Evolutionary conservation across 2,113 vertebrate species (phyloP).

Genomic region (Trogon melanurus): DNA sequence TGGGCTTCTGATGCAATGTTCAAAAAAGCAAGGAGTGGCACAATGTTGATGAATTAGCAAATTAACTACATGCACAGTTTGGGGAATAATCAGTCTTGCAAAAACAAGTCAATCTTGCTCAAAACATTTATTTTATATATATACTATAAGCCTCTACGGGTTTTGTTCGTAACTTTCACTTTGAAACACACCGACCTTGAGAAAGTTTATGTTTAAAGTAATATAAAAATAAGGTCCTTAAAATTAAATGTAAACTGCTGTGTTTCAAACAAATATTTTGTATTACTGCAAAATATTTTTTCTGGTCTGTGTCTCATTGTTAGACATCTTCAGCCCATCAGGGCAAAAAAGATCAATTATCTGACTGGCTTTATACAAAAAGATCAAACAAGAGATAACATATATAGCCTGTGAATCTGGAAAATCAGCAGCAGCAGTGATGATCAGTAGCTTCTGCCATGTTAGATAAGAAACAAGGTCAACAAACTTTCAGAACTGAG

Average conservation of each 20-base stretch:
- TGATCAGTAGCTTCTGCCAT: not conserved
- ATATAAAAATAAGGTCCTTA: not conserved
- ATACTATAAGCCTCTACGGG: not conserved
- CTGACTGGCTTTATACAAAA: constrained; percentile 3
- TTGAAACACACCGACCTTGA: not conserved
- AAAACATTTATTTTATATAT: not conserved
- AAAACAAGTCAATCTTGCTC: not conserved
- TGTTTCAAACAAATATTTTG: constrained; percentile 22
- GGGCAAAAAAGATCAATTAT: constrained; percentile 26
- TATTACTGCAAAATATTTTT: not conserved
- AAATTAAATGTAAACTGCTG: not conserved
- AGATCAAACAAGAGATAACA: constrained; percentile 3
- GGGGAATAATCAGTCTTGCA: not conserved
- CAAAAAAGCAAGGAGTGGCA: not conserved
- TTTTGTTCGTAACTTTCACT: not conserved
- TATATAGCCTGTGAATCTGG: not conserved
- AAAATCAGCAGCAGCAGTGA: not conserved
- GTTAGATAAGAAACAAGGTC: constrained; percentile 9
- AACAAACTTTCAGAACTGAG: not conserved
- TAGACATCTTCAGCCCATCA: not conserved
- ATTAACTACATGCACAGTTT: not conserved
- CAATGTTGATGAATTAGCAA: not conserved
- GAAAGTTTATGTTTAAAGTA: not conserved
- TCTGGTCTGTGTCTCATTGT: not conserved
- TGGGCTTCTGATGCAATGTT: not conserved